Conservation (phyloP, 2,888 invertebrate genomes). For the Sacculina carcini region DNA sequence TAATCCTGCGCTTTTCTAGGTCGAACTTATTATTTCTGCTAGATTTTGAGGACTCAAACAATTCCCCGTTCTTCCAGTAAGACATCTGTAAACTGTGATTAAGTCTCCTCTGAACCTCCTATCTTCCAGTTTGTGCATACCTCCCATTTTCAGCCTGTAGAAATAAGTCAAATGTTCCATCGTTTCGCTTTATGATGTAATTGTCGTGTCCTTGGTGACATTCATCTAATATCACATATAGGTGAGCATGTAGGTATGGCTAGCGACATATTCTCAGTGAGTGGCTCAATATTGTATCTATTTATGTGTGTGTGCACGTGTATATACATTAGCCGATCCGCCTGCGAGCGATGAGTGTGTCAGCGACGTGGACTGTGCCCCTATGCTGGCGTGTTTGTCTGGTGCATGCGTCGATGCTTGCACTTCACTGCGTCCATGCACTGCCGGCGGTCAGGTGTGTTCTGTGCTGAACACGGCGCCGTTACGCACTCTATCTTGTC, state of each 20-base stretch:
- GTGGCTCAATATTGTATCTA: too few relatives aligned
- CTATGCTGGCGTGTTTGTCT: slow-evolving; percentile 48
- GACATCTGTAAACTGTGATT: not conserved
- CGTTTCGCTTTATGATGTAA: not conserved
- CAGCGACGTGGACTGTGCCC: slow-evolving; percentile 46
- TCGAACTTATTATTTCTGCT: not conserved
- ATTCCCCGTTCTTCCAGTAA: too few relatives aligned
- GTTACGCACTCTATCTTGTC: slow-evolving; percentile 31
- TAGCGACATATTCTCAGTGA: too few relatives aligned
- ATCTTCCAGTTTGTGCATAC: not conserved
- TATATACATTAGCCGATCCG: not conserved
- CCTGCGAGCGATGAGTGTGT: not conserved
- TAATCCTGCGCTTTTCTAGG: not conserved
- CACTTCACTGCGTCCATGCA: slow-evolving; percentile 17
- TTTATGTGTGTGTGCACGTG: not conserved
- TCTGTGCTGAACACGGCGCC: slow-evolving; percentile 14
- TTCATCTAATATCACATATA: too few relatives aligned
- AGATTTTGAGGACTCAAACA: too few relatives aligned
- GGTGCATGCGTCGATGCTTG: slow-evolving; percentile 20
- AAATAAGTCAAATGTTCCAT: not conserved
- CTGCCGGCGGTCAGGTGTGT: slow-evolving; percentile 11
- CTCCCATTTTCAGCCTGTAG: not conserved
- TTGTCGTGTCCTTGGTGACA: too few relatives aligned
- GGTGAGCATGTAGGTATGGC: too few relatives aligned
- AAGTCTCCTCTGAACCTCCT: not conserved